phyloP scores from a whole-genome alignment of 2,113 vertebrate genomes.

The Pagrus major region DNA sequence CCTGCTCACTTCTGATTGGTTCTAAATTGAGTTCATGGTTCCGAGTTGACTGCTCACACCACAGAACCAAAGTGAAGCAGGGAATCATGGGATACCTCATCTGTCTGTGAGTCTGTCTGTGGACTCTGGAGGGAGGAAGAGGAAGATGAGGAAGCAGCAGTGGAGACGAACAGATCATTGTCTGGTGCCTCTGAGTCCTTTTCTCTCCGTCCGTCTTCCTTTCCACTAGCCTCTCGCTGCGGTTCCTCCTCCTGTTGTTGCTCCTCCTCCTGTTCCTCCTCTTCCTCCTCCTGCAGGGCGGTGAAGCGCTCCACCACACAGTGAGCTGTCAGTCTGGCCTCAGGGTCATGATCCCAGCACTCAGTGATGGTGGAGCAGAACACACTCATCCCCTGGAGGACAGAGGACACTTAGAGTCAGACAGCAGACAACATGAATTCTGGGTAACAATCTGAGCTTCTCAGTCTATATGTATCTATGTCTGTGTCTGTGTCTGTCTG shows the following conservation, averaged over 20 bases:
- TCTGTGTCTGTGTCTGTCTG: no score
- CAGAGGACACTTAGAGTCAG: neutral
- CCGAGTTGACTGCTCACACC: constrained; percentile 13
- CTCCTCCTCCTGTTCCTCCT: constrained; percentile 50
- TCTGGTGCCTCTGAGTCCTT: constrained; percentile 75
- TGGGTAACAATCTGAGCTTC: no score
- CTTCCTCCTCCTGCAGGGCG: constrained; percentile 82
- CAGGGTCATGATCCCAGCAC: constrained; percentile 95
- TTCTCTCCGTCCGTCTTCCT: neutral
- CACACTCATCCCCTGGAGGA: constrained; percentile 87
- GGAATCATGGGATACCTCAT: constrained; percentile 13
- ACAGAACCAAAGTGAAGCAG: constrained; percentile 7
- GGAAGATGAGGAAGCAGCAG: neutral
- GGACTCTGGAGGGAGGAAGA: constrained; percentile 20
- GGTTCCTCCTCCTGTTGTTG: constrained; percentile 10
- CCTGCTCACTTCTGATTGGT: neutral
- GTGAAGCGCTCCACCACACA: constrained; percentile 92
- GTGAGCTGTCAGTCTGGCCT: constrained; percentile 92
- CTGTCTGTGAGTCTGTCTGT: neutral
- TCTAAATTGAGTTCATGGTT: neutral
- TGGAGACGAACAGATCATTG: constrained; percentile 19
- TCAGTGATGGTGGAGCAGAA: constrained; percentile 90
- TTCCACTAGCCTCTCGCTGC: neutral
- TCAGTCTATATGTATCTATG: no score
- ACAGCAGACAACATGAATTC: no score